A percentile compares a stretch with the other conserved stretches of the same genome.
Conservation (phyloP, 2,888 invertebrate species). For the Cosmorhoe ocellata region DNA sequence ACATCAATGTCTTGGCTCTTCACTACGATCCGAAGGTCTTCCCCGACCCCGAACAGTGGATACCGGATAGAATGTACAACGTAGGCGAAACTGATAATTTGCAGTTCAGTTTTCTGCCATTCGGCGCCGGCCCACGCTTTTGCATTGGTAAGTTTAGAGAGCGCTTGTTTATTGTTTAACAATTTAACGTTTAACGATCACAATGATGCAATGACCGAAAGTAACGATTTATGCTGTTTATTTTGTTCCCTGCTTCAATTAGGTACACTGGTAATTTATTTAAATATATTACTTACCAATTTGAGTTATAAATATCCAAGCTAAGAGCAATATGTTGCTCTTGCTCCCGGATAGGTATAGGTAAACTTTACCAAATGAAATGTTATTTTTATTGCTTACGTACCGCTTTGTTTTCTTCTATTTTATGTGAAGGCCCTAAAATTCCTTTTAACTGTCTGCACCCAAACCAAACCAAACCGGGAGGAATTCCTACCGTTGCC, state of each 20-base stretch:
- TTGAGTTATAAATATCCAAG: too few species aligned
- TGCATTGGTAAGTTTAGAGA: too few species aligned
- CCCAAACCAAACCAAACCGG: constrained; percentile 13
- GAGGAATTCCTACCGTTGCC: constrained; percentile 14
- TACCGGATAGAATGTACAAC: constrained; percentile 54
- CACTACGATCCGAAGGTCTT: constrained; percentile 55
- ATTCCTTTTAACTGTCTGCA: constrained; percentile 20
- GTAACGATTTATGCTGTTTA: too few species aligned
- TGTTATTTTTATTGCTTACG: constrained; percentile 3
- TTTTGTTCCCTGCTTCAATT: too few species aligned
- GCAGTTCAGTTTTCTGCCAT: constrained; percentile 58
- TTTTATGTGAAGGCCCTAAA: constrained; percentile 17
- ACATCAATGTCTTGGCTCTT: constrained; percentile 56
- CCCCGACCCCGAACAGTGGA: constrained; percentile 59
- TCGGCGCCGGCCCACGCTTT: constrained; percentile 67
- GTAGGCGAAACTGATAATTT: constrained; percentile 53
- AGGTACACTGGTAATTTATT: too few species aligned
- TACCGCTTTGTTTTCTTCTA: constrained; percentile 8
- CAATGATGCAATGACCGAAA: too few species aligned
- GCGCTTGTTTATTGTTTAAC: too few species aligned
- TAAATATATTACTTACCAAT: too few species aligned
- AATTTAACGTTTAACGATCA: too few species aligned
- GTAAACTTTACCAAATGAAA: too few species aligned
- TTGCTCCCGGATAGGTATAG: too few species aligned
- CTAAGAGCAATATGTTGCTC: too few species aligned